Evolutionary conservation across 2,113 vertebrate species (phyloP), one percentile per base, ranked within the genome.

Genomic region (Glareola pratincola): DNA sequence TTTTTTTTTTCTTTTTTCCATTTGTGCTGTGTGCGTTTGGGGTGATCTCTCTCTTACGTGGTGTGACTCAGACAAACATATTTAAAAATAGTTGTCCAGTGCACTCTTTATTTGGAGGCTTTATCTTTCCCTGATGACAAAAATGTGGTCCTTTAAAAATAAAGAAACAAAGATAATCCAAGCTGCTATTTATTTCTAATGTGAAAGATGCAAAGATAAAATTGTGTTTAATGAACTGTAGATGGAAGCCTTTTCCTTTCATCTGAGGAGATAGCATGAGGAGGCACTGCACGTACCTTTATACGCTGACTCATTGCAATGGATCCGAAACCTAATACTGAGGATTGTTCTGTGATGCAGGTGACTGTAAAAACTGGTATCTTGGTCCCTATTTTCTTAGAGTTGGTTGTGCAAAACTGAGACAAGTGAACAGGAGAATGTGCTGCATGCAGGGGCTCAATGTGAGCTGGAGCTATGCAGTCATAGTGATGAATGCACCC

Each of bases 211-310:
- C 6, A 20, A 47, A 79, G 7, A 47, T 51, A 37, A 90, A 87
- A 51, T n/a, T 48, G 23, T 78, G 41, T 66, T 90, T 74, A 53
- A 89, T 41, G 84, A 88, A 76, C 77, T 94, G 57, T 81, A 79
- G 85, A 87, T 54, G 79, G 96, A 96, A 96, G 30, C 48, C 56
- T 96, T 94, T 85, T 95, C 91, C 59, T 95, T 86, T 73, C 54
- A 37, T 63, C 60, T 4, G 34, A 76, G 21, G 59, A 77, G 43
- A 16, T 2, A 8, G 29, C 19, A n/a, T 19, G 30, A 90, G 36
- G 36, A 88, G 64, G 47, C n/a, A 50, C 19, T 53, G 62, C 10
- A 12, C 8, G 3, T n/a, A 19, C 9, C 43, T 75, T 9, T 45
- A 60, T 80, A 27, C 15, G 45, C 30, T 14, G 27, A 45, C 17